These are phyloP conservation scores for Callimorpha dominula DNA, from an alignment of 2,888 invertebrate genomes.

Conservation along the genomic window DNA sequence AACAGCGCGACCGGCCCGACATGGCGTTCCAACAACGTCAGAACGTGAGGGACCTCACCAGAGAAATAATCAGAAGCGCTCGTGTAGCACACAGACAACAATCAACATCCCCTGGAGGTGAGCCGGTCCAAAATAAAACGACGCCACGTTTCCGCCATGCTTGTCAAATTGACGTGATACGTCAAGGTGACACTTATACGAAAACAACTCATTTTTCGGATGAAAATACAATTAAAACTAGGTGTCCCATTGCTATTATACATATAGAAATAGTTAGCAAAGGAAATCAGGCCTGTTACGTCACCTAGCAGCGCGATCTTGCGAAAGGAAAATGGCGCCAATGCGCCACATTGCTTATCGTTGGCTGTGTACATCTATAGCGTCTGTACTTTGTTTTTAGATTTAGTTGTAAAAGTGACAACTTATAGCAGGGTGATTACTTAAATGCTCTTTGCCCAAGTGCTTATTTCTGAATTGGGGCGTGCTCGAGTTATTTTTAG, in stretches of 20 bases:
- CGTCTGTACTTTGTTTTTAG: slow-evolving; percentile 16
- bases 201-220: slow-evolving; percentile 77
- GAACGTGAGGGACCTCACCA: slow-evolving; percentile 80
- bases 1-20: slow-evolving; percentile 82
- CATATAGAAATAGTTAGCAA: slow-evolving; percentile 43
- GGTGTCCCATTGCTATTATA: slow-evolving; percentile 40
- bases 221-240: slow-evolving; percentile 61
- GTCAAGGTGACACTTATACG: slow-evolving; percentile 86
- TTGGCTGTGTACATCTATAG: slow-evolving; percentile 25
- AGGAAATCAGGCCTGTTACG: slow-evolving; percentile 77
- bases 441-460: slow-evolving; percentile 12
- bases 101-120: slow-evolving; percentile 83
- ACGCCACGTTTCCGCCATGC: slow-evolving; percentile 87
- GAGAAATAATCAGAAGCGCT: slow-evolving; percentile 82
- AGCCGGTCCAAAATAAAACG: slow-evolving; percentile 76
- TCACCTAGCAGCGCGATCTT: slow-evolving; percentile 73
- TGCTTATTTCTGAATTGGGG: slow-evolving; percentile 63
- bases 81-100: slow-evolving; percentile 77
- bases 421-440: neutral
- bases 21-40: slow-evolving; percentile 83
- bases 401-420: slow-evolving; percentile 3
- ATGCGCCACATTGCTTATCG: slow-evolving; percentile 63
- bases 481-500: slow-evolving; percentile 82
- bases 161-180: slow-evolving; percentile 85
- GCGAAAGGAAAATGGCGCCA: slow-evolving; percentile 86